Evolutionary conservation across 2,113 vertebrate genomes (phyloP), one percentile per base, ranked within the genome.

Genomic region (Microtus ochrogaster): DNA sequence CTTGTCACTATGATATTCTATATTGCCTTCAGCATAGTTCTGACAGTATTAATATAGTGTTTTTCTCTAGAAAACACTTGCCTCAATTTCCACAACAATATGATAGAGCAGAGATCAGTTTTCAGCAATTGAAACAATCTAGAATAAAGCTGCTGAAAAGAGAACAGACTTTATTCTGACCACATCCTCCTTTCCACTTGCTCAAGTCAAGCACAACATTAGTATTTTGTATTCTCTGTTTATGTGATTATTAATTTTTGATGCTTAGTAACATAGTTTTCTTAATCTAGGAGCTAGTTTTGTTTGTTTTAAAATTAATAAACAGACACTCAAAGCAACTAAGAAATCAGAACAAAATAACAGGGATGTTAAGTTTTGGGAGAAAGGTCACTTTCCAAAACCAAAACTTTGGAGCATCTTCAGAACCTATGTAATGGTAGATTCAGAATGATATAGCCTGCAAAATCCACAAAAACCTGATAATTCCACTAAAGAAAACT

Each of bases 301-400:
- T 39, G 5, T 92, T 41, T 49, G n/a, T 89, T 66, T 47, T 78
- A 28, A 49, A n/a, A 70, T 68, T 41, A 65, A 21, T 72, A 66
- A 22, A 26, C 2, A 22, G 1, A 36, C 0, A 78, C 2, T 24
- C 30, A 36, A 77, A 79, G 6, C 28, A 61, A 41, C 1, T 41
- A 73, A 66, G 28, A 92, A 86, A n/a, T 92, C n/a, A 95, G 44
- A 81, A 33, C 49, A 68, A 44, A 61, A 30, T 13, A 55, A 30
- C 92, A 92, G 68, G n/a, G 5, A 9, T 49, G 13, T 0, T 44
- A 58, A 61, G 30, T 63, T 89, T 89, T 11, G 81, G 44, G 82
- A 8, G 74, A 95, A 90, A 24, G 58, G 22, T 73, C 11, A 90
- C 30, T 94, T 44, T 21, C 28, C 84, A 83, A 89, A 96, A 47